A percentile compares a stretch with the other conserved stretches of the same genome.
Evolutionary conservation across 2,113 vertebrate genomes (phyloP).

Genomic region (Cavia aperea): DNA sequence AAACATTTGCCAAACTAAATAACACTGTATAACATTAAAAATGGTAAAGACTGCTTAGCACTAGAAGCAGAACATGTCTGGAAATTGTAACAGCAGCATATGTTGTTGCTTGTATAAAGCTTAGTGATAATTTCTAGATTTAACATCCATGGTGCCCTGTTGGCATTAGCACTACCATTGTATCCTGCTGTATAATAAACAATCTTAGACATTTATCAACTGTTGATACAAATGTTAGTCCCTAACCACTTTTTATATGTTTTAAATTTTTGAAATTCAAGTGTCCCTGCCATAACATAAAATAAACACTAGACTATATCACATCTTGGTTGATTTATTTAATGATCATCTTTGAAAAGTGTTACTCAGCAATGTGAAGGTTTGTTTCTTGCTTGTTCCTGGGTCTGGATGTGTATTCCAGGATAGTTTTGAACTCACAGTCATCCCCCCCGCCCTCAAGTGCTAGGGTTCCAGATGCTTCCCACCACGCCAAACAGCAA

Average conservation of each 20-base stretch:
- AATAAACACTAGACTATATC: conserved; percentile 90
- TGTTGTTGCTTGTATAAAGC: conserved; percentile 89
- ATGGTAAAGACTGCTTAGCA: conserved; percentile 72
- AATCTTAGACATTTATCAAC: conserved; percentile 86
- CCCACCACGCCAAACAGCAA: background rate
- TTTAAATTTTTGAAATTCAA: conserved; percentile 90
- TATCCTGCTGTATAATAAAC: conserved; percentile 86
- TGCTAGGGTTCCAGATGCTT: background rate
- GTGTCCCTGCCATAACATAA: conserved; percentile 92
- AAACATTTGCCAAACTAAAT: conserved; percentile 82
- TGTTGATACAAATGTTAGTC: conserved; percentile 87
- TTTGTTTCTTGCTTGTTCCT: background rate
- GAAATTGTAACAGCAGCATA: conserved; percentile 79
- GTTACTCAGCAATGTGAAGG: conserved; percentile 20
- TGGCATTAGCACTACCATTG: conserved; percentile 84
- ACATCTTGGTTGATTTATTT: conserved; percentile 69
- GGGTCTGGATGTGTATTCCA: background rate
- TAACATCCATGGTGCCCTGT: conserved; percentile 81
- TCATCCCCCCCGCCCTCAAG: background rate
- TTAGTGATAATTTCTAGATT: conserved; percentile 87
- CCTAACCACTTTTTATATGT: conserved; percentile 94
- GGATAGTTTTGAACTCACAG: background rate
- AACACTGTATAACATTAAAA: conserved; percentile 81
- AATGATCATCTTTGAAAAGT: conserved; percentile 46
- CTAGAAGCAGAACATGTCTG: conserved; percentile 71